Percentiles rank a stretch among this genome's conserved stretches.
Evolutionary conservation across 1,140 invertebrate genomes (phyloP).

Genomic region (Plectrocnemia conspersa): DNA sequence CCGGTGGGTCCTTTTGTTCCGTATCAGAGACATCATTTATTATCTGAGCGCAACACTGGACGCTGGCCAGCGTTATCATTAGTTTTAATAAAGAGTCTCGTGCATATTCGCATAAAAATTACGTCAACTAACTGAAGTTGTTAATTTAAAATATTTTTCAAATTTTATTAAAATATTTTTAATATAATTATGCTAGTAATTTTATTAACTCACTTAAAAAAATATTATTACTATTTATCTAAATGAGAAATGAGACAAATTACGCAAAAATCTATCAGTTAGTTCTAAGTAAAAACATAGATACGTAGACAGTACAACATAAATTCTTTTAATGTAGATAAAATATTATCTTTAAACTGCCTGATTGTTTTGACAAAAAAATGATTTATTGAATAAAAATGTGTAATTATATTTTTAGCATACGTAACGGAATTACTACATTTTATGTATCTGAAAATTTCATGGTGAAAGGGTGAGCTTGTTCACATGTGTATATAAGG

Average conservation of each 20-base stretch:
- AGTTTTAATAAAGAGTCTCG: constrained; percentile 29
- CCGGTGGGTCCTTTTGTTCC: constrained; percentile 26
- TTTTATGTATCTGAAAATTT: constrained; percentile 8
- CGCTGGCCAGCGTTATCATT: constrained; percentile 30
- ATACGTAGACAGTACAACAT: too few species aligned
- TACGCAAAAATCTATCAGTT: too few species aligned
- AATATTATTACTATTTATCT: background rate
- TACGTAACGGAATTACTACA: constrained; percentile 3
- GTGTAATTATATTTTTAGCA: too few species aligned
- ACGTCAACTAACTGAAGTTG: constrained; percentile 2
- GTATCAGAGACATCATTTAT: constrained; percentile 27
- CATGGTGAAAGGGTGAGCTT: constrained; percentile 7
- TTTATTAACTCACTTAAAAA: background rate
- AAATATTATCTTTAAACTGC: too few species aligned
- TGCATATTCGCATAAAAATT: constrained; percentile 6
- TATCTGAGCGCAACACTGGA: constrained; percentile 28
- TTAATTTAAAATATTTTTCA: background rate
- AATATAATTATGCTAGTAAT: background rate
- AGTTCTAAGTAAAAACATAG: too few species aligned
- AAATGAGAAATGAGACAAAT: too few species aligned
- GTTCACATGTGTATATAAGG: constrained; percentile 1
- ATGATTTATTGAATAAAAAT: too few species aligned
- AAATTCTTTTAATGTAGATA: too few species aligned
- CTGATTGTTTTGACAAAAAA: too few species aligned
- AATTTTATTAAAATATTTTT: background rate